Evolutionary conservation across 2,888 invertebrate species (phyloP), one percentile per base, ranked within the genome.

Genomic region (Eugnorisma glareosa): DNA sequence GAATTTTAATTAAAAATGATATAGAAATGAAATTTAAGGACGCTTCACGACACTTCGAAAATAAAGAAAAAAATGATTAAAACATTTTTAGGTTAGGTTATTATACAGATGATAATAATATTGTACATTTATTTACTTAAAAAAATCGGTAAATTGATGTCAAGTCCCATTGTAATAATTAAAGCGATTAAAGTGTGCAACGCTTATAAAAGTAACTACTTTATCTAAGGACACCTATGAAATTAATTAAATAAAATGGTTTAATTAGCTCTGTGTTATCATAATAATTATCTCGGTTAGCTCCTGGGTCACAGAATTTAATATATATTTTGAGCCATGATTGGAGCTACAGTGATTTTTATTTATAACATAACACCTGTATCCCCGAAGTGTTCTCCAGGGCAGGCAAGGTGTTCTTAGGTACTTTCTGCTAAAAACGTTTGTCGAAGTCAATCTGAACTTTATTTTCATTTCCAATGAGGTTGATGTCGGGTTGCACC

Each of bases 271-370:
- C 75, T 51, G 57, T 35, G 68, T 57, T 66, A n/a, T 6, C 48
- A 61, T 57, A 57, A 54, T 48, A 73, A 79, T 79, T 45, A 75
- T 73, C 43, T 81, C 72, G 67, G n/a, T 61, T 54, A 67, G 69
- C 61, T 63, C 72, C 15, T 57, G 48, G 11, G 15, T 15, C 48
- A 40, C 35, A 74, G 24, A 74, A 43, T 59, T 67, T 8, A 31
- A 45, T 67, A 82, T 67, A 82, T 54, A 81, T 82, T 59, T 59
- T n/a, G 11, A 45, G 64, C 73, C 1, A n/a, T 13, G 6, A n/a
- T n/a, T 31, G 31, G 28, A 18, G 59, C 18, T 31, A 59, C 59
- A 59, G 18, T 48, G 7, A 18, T 24, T 24, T 48, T 24, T 48
- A 24, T 48, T 24, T 10, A 24, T 48, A 24, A 48, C 48, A 24